Percentiles rank a stretch among this genome's conserved stretches.
Evolutionary conservation across 2,888 invertebrate genomes (phyloP).

Genomic region (Idaea dimidiata): DNA sequence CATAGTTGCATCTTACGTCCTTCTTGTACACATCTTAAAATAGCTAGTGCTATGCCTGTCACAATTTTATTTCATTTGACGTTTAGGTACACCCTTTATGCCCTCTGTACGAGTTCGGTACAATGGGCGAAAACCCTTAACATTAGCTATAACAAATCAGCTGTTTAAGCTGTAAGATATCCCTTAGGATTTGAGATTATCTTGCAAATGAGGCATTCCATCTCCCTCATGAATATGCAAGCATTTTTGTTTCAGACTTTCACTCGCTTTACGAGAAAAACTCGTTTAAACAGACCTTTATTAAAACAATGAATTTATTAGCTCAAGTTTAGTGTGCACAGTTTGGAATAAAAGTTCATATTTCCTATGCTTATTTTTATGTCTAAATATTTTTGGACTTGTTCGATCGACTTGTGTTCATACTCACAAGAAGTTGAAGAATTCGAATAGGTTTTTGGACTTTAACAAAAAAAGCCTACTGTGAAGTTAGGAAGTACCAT

Average conservation of each 20-base stretch:
- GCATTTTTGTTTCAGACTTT: slow-evolving; percentile 29
- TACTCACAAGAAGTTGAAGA: too few relatives aligned
- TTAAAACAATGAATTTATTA: slow-evolving; percentile 14
- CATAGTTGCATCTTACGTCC: too few relatives aligned
- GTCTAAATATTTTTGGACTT: too few relatives aligned
- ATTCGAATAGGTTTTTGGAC: too few relatives aligned
- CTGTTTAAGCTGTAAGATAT: slow-evolving; percentile 37
- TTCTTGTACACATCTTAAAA: too few relatives aligned
- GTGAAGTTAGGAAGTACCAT: too few relatives aligned
- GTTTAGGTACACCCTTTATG: too few relatives aligned
- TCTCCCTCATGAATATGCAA: slow-evolving; percentile 51
- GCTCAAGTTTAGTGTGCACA: background rate
- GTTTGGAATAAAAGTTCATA: background rate
- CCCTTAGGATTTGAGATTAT: slow-evolving; percentile 44
- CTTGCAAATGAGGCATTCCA: slow-evolving; percentile 49
- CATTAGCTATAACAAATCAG: slow-evolving; percentile 32
- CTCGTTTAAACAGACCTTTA: slow-evolving; percentile 28
- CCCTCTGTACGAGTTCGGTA: too few relatives aligned
- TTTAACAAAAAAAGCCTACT: too few relatives aligned
- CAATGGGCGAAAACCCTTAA: background rate
- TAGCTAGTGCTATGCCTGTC: too few relatives aligned
- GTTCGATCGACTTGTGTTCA: too few relatives aligned
- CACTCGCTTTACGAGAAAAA: slow-evolving; percentile 22
- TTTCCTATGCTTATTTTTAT: background rate
- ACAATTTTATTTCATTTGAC: too few relatives aligned